Percentiles rank a stretch among this genome's conserved stretches.
Conservation (phyloP, 2,888 invertebrate genomes). For the Seladonia tumulorum region DNA sequence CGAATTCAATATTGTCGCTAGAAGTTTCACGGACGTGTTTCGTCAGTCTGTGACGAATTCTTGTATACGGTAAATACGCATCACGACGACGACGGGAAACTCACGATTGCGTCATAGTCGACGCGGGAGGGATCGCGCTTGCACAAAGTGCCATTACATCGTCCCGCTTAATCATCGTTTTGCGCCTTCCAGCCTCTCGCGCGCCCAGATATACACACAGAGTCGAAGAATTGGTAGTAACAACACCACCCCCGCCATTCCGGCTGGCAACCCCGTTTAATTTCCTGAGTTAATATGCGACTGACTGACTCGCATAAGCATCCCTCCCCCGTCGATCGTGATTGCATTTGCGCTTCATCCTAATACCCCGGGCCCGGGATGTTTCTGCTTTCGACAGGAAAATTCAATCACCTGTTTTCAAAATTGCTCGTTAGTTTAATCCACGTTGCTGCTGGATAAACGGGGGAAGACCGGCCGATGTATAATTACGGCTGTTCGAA, state of each 20-base stretch:
- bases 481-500: conserved; percentile 47
- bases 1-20: conserved; percentile 1
- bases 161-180: conserved; percentile 32
- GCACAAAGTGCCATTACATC: neutral
- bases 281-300: conserved; percentile 73
- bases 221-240: conserved; percentile 34
- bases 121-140: conserved; percentile 9
- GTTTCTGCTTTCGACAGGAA: conserved; percentile 43
- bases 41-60: neutral
- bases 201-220: conserved; percentile 7
- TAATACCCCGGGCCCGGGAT: conserved; percentile 38
- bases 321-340: conserved; percentile 52
- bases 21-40: conserved; percentile 3
- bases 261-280: conserved; percentile 69
- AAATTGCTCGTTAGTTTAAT: conserved; percentile 54
- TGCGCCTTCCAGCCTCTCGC: conserved; percentile 27
- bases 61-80: neutral
- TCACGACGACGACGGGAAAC: neutral
- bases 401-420: conserved; percentile 59
- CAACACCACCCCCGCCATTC: conserved; percentile 44
- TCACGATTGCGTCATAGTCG: neutral
- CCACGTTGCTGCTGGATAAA: conserved; percentile 38
- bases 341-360: conserved; percentile 58
- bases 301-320: conserved; percentile 61
- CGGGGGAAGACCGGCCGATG: conserved; percentile 44